phyloP scores from a whole-genome alignment of 2,113 vertebrate genomes.

The Mobula hypostoma region DNA sequence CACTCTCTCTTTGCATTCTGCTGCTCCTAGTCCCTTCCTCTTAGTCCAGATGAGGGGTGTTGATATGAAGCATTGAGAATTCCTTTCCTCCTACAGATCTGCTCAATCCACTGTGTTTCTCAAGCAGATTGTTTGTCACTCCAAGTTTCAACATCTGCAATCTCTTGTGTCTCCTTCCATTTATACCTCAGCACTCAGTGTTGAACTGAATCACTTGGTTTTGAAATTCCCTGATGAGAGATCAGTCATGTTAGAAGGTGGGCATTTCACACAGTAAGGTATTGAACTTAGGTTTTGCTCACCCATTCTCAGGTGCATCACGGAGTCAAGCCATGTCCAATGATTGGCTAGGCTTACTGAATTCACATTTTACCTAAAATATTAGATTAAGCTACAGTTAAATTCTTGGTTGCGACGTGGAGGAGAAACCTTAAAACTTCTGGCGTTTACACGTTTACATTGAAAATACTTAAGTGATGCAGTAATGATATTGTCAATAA shows the following conservation, averaged over 20 bases:
- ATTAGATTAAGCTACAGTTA: background rate
- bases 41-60: no score
- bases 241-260: background rate
- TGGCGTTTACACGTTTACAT: background rate
- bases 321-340: background rate
- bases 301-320: background rate
- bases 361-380: background rate
- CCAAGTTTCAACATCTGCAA: no score
- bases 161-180: no score
- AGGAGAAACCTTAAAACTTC: background rate
- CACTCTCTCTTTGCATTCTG: no score
- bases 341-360: background rate
- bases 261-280: background rate
- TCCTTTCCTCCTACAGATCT: no score
- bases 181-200: no score
- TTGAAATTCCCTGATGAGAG: background rate
- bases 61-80: no score
- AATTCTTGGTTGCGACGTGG: background rate
- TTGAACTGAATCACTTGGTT: background rate
- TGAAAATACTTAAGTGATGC: background rate
- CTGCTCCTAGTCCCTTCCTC: no score
- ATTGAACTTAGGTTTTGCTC: background rate
- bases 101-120: no score
- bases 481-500: constrained; percentile 24
- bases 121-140: no score